A percentile compares a stretch with the other conserved stretches of the same genome.
Evolutionary conservation across 2,797 vertebrate genomes (phyloP).

Genomic region (Scolopax bukidnonensis): DNA sequence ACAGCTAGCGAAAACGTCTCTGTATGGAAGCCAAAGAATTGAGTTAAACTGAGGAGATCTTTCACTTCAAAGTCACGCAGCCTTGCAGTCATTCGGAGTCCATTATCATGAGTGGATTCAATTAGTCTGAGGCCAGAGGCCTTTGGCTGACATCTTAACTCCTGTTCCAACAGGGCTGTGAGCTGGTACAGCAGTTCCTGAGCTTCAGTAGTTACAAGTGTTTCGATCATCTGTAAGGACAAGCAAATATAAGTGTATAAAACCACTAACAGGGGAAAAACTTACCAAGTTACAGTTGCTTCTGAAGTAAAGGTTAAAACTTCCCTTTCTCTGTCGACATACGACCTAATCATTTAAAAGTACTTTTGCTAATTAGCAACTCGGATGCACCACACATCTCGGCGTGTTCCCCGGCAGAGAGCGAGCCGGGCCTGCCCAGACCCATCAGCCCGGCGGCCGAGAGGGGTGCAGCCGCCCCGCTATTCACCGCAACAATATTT

Average conservation of each 20-base stretch:
- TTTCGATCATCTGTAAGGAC: slow-evolving; percentile 88
- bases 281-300: too few species aligned
- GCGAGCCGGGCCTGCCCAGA: not conserved
- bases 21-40: slow-evolving; percentile 92
- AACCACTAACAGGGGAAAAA: fast-evolving
- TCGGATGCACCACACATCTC: too few species aligned
- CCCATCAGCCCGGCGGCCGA: fast-evolving
- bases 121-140: slow-evolving; percentile 88
- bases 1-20: slow-evolving; percentile 93
- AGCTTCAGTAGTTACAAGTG: slow-evolving; percentile 72
- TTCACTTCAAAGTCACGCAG: slow-evolving; percentile 93
- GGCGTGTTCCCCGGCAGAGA: fast-evolving
- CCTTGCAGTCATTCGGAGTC: slow-evolving; percentile 90
- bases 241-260: fast-evolving
- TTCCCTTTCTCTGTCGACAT: fast-evolving
- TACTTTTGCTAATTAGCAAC: not conserved
- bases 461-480: fast-evolving
- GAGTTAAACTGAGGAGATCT: slow-evolving; percentile 92
- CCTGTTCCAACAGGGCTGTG: slow-evolving; percentile 85
- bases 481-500: fast-evolving
- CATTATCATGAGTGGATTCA: slow-evolving; percentile 89
- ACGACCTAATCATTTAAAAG: too few species aligned
- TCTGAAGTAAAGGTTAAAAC: fast-evolving
- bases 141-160: slow-evolving; percentile 89
- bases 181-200: slow-evolving; percentile 84